Evolutionary conservation across 2,888 invertebrate species (phyloP), one percentile per base, ranked within the genome.

Genomic region (Himalopsyche kuldschensis): DNA sequence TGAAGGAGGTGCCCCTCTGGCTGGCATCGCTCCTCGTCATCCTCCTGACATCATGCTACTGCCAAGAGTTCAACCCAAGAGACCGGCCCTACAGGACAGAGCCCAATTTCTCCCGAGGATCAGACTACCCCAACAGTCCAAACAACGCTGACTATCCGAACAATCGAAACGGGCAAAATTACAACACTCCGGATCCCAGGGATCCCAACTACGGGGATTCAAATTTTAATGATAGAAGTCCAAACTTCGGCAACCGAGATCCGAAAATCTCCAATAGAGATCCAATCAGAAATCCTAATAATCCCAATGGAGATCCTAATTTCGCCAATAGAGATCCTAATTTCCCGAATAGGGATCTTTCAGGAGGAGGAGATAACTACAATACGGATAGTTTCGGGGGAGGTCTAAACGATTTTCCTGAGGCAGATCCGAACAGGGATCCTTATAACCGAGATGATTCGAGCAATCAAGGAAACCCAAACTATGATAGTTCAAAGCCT

Each of bases 401-500:
- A 41, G 27, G 63, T 17, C 78, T 82, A 48, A 82, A 75, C n/a
- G 82, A 83, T 46, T 79, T 69, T 15, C 80, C 82, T 1, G 83
- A 81, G 4, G 24, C 55, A 20, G 81, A 83, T 76, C 63, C 81
- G 4, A 85, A 84, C 55, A 83, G 69, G 24, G 84, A 86, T 76
- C 83, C 79, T 11, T 78, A 81, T n/a, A 81, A 63, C 11, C 82
- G 82, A 30, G 81, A 84, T 35, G 84, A 85, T 47, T 31, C n/a
- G 20, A 80, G 24, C 78, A 77, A 32, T 35, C 81, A 79, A 15
- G 75, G 78, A 35, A 63, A 46, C 24, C 81, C 84, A 76, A 85
- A 88, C 41, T 89, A 88, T 35, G 83, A 85, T n/a, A 27, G 31
- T 46, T 41, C 35, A 11, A 77, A 81, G 41, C 82, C 84, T n/a